These are phyloP conservation scores for Trochalopteron elliotii DNA, from an alignment of 2,113 vertebrate species.

Conservation along the genomic window DNA sequence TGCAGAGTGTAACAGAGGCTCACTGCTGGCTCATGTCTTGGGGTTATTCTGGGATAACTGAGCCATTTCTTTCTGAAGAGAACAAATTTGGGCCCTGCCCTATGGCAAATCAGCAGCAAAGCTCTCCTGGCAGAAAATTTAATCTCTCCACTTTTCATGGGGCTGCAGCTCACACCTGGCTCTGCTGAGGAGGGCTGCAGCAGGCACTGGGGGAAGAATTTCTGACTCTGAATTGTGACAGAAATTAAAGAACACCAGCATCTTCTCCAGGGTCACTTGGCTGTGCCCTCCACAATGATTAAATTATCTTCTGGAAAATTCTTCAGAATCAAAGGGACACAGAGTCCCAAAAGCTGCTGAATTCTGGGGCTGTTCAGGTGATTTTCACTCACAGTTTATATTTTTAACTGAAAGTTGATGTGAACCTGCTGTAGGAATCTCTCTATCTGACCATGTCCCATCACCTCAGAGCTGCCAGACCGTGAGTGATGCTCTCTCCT, in stretches of 20 bases:
- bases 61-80: background rate
- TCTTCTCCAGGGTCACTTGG: background rate
- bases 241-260: background rate
- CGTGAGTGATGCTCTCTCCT: fast-evolving
- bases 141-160: background rate
- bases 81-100: background rate
- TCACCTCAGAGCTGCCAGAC: background rate
- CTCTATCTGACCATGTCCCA: background rate
- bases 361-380: background rate
- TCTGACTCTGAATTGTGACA: background rate
- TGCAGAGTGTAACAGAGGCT: background rate
- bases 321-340: fast-evolving
- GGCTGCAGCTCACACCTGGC: background rate
- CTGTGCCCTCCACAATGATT: background rate
- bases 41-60: background rate
- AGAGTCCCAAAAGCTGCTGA: background rate
- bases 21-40: background rate
- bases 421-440: background rate
- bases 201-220: background rate
- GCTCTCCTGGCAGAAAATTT: background rate
- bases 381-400: fast-evolving
- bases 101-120: background rate
- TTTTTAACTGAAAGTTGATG: background rate
- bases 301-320: fast-evolving
- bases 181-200: background rate